phyloP scores from a whole-genome alignment of 2,113 vertebrate genomes.

The Amblyornis subalaris region DNA sequence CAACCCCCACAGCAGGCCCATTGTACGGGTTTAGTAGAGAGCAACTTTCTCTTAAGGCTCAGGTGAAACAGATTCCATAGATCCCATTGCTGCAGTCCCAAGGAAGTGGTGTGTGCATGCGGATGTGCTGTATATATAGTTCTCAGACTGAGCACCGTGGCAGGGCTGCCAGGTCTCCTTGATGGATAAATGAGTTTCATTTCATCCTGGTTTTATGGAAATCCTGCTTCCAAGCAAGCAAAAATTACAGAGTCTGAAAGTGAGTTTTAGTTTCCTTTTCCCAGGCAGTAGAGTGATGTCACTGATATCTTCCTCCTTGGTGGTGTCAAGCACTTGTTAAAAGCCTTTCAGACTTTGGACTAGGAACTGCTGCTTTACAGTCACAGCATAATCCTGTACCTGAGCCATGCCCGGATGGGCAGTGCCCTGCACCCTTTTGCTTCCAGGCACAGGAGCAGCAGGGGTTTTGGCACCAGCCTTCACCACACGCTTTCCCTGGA shows the following conservation, averaged over 20 bases:
- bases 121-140: neutral
- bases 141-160: neutral
- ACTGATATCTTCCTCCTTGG: neutral
- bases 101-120: neutral
- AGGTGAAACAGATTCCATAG: neutral
- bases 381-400: neutral
- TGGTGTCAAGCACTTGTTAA: neutral
- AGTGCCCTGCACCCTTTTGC: neutral
- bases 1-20: neutral
- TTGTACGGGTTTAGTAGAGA: neutral
- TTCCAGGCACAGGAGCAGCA: neutral
- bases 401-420: neutral
- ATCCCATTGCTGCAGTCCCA: accelerated
- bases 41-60: neutral
- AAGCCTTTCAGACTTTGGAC: neutral
- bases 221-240: neutral
- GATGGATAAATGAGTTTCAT: neutral
- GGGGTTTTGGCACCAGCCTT: neutral
- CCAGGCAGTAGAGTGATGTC: neutral
- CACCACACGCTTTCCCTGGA: neutral
- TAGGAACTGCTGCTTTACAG: accelerated
- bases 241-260: neutral
- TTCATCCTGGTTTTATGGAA: neutral
- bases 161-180: neutral
- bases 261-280: neutral